phyloP scores from a whole-genome alignment of 2,113 vertebrate genomes.

The Limanda limanda region DNA sequence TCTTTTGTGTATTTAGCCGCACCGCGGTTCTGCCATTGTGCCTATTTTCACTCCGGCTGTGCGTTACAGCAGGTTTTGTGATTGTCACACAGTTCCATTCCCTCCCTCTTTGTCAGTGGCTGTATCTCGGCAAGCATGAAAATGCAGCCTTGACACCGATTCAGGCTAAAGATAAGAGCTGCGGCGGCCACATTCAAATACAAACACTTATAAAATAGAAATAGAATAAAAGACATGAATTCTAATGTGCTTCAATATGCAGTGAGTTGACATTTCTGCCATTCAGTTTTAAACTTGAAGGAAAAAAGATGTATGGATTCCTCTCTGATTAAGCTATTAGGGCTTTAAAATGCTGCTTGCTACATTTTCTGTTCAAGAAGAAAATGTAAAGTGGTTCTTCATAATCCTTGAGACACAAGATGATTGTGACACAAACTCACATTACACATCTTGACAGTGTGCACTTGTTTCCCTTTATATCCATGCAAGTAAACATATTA shows the following conservation, averaged over 20 bases:
- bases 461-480: background rate
- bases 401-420: background rate
- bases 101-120: conserved; percentile 34
- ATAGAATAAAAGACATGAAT: conserved; percentile 26
- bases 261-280: conserved; percentile 6
- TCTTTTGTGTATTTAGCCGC: background rate
- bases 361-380: background rate
- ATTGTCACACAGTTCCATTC: conserved; percentile 16
- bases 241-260: conserved; percentile 7
- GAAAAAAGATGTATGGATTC: background rate
- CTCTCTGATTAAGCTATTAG: background rate
- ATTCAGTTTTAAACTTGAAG: background rate
- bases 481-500: background rate
- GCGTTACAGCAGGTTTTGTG: conserved; percentile 30
- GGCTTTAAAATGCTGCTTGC: conserved; percentile 7
- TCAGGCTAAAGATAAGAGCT: conserved; percentile 39
- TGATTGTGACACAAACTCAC: conserved; percentile 7
- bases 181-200: conserved; percentile 25
- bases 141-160: conserved; percentile 49
- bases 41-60: conserved; percentile 13
- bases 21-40: conserved; percentile 34
- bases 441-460: background rate
- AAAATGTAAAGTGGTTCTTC: background rate
- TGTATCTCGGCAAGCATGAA: conserved; percentile 51
- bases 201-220: conserved; percentile 11